phyloP scores from a whole-genome alignment of 2,888 invertebrate genomes.

The Dugesia japonica region DNA sequence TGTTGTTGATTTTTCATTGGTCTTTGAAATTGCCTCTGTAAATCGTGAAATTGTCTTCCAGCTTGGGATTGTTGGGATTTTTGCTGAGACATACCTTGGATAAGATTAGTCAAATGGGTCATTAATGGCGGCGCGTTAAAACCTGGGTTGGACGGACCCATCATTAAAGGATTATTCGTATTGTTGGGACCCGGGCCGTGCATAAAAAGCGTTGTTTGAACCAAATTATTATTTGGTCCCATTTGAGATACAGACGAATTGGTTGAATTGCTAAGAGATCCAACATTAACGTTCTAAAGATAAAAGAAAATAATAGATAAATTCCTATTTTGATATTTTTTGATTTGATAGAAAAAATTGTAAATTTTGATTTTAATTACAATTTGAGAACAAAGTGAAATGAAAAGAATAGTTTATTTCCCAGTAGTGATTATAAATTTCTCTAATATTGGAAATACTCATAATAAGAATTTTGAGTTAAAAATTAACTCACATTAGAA shows the following conservation, averaged over 20 bases:
- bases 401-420: too few relatives aligned
- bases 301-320: too few relatives aligned
- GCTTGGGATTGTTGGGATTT: background rate
- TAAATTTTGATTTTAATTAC: too few relatives aligned
- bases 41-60: slow-evolving; percentile 15
- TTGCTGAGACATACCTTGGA: background rate
- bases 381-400: too few relatives aligned
- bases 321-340: too few relatives aligned
- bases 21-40: slow-evolving; percentile 9
- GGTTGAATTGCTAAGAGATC: background rate
- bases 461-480: too few relatives aligned
- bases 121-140: background rate
- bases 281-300: background rate
- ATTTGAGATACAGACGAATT: slow-evolving; percentile 1
- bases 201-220: background rate
- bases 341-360: too few relatives aligned
- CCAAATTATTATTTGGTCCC: slow-evolving; percentile 4
- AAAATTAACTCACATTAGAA: too few relatives aligned
- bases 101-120: background rate
- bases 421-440: too few relatives aligned
- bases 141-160: background rate
- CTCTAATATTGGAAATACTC: too few relatives aligned
- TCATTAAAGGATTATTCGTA: background rate
- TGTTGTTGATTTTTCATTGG: background rate
- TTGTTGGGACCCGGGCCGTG: background rate